These are phyloP conservation scores for Muscicapa adusta DNA, from an alignment of 2,113 vertebrate species.

Conservation along the genomic window DNA sequence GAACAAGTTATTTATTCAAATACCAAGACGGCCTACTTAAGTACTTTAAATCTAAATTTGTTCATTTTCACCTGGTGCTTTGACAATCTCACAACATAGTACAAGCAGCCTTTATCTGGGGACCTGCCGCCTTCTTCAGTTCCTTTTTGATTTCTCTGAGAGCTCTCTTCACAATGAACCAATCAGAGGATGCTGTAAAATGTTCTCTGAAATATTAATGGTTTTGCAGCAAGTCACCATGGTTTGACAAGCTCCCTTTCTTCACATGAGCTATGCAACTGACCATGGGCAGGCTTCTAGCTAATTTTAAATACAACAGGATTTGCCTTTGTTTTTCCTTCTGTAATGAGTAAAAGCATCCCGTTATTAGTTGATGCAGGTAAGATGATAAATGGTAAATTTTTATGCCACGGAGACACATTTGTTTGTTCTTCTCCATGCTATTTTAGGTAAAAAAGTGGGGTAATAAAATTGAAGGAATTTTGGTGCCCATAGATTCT, in stretches of 20 bases:
- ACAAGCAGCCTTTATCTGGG: constrained; percentile 19
- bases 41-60: constrained; percentile 64
- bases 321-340: neutral
- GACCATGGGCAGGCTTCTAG: neutral
- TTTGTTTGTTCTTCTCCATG: neutral
- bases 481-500: neutral
- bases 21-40: constrained; percentile 58
- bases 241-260: neutral
- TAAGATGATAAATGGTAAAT: neutral
- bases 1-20: constrained; percentile 63
- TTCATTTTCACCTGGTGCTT: constrained; percentile 59
- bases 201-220: constrained; percentile 44
- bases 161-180: neutral
- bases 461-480: neutral
- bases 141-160: neutral
- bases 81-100: constrained; percentile 31
- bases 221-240: constrained; percentile 26
- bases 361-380: neutral
- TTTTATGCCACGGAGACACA: neutral
- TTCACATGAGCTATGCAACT: neutral
- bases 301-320: neutral
- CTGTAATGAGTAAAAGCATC: neutral
- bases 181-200: constrained; percentile 27
- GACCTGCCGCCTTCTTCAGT: neutral
- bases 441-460: neutral